A percentile compares a stretch with the other conserved stretches of the same genome.
Evolutionary conservation across 2,113 vertebrate genomes (phyloP).

Genomic region (Otus sunia): DNA sequence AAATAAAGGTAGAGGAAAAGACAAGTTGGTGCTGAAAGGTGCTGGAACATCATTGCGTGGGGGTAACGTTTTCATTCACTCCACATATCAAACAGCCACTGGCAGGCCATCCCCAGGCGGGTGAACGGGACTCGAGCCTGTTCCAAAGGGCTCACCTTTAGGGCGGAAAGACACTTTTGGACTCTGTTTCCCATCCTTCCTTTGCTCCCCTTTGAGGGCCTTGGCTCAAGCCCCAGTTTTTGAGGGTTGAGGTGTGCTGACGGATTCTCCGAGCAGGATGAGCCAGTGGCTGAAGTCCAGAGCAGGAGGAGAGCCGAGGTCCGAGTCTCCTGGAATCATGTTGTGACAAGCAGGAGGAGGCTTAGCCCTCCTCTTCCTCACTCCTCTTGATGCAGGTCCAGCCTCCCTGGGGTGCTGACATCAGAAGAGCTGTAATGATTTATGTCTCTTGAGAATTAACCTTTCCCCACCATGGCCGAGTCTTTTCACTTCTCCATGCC

Average conservation of each 20-base stretch:
- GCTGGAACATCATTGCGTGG: not conserved
- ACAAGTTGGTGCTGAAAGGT: conserved; percentile 49
- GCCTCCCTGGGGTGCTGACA: not conserved
- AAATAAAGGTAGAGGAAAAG: conserved; percentile 31
- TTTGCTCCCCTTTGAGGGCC: conserved; percentile 29
- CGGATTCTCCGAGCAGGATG: not conserved
- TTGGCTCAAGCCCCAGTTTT: conserved; percentile 42
- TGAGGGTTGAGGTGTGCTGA: conserved; percentile 44
- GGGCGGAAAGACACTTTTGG: conserved; percentile 47
- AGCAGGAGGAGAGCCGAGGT: conserved; percentile 3
- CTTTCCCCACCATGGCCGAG: not conserved
- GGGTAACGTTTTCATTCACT: conserved; percentile 36
- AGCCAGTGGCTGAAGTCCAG: conserved; percentile 24
- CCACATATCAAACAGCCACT: conserved; percentile 24
- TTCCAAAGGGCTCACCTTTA: conserved; percentile 56
- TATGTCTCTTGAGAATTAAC: not conserved
- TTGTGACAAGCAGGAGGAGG: conserved; percentile 18
- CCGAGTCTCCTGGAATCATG: not conserved
- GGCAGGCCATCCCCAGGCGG: not conserved
- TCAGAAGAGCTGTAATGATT: not conserved
- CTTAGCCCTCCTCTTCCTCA: conserved; percentile 19
- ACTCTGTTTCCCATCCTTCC: conserved; percentile 41
- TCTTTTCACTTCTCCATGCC: not conserved
- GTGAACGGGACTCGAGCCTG: not conserved
- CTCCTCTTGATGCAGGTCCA: not conserved